Evolutionary conservation across 1,140 invertebrate genomes (phyloP).

Genomic region (Dermatophagoides farinae): DNA sequence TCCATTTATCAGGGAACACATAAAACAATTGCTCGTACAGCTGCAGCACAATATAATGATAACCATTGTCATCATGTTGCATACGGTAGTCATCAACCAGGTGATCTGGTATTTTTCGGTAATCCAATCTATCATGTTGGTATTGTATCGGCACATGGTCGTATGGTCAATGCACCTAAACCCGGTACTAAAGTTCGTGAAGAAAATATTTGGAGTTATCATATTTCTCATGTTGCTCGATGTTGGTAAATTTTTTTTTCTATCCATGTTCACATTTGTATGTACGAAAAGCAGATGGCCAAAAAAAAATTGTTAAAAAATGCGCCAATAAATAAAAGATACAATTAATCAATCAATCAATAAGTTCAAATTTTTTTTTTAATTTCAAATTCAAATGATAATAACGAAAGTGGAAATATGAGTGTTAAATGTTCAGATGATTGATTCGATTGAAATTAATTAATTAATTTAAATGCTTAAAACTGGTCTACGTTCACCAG

Average conservation of each 20-base stretch:
- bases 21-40: not conserved
- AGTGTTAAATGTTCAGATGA: too few species aligned
- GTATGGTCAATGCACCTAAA: slow-evolving; percentile 5
- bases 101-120: slow-evolving; percentile 8
- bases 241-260: slow-evolving; percentile 1
- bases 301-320: too few species aligned
- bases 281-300: too few species aligned
- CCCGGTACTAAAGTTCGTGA: not conserved
- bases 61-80: slow-evolving; percentile 1
- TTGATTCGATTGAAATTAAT: too few species aligned
- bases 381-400: too few species aligned
- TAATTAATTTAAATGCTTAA: too few species aligned
- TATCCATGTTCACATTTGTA: too few species aligned
- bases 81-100: not conserved
- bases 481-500: too few species aligned
- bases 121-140: slow-evolving; percentile 1
- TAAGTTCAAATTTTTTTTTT: too few species aligned
- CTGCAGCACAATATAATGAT: not conserved
- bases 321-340: too few species aligned
- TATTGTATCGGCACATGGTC: not conserved
- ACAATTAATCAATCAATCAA: too few species aligned
- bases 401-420: too few species aligned
- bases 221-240: not conserved
- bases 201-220: not conserved
- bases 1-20: slow-evolving; percentile 3